Conservation (phyloP, 2,113 vertebrate genomes). For the Ciconia stormi region DNA sequence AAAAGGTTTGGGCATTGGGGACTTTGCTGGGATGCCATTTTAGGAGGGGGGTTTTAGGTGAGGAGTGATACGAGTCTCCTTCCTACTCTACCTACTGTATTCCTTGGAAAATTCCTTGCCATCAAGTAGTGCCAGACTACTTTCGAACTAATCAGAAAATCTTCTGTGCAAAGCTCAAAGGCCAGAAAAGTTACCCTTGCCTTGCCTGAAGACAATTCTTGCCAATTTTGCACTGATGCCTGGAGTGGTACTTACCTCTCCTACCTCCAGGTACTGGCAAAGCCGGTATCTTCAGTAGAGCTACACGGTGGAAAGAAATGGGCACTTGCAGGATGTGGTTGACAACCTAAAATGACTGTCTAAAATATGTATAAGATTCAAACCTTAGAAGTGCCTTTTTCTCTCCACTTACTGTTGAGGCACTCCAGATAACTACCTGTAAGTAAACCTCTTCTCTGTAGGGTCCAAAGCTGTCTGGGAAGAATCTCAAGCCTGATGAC, state of each 20-base stretch:
- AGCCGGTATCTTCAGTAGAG: not conserved
- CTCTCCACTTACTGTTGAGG: not conserved
- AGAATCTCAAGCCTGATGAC: not conserved
- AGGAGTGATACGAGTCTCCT: fast-evolving
- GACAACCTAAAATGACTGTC: not conserved
- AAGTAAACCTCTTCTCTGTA: not conserved
- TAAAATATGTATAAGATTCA: not conserved
- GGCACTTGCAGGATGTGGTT: not conserved
- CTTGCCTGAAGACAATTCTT: not conserved
- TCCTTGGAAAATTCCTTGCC: not conserved
- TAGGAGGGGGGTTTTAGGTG: not conserved
- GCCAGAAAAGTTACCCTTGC: not conserved
- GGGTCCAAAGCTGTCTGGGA: not conserved
- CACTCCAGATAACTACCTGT: not conserved
- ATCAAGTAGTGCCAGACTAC: not conserved
- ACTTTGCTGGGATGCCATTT: not conserved
- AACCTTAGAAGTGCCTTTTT: not conserved
- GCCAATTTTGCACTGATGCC: not conserved
- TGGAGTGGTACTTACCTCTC: not conserved
- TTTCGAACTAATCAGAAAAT: not conserved
- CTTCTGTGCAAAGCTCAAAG: not conserved
- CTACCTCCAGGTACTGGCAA: not conserved
- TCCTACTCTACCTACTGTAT: not conserved
- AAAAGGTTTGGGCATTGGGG: not conserved
- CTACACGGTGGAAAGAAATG: not conserved